These are phyloP conservation scores for Podarcis siculus DNA, from an alignment of 2,797 vertebrate genomes.

Conservation along the genomic window DNA sequence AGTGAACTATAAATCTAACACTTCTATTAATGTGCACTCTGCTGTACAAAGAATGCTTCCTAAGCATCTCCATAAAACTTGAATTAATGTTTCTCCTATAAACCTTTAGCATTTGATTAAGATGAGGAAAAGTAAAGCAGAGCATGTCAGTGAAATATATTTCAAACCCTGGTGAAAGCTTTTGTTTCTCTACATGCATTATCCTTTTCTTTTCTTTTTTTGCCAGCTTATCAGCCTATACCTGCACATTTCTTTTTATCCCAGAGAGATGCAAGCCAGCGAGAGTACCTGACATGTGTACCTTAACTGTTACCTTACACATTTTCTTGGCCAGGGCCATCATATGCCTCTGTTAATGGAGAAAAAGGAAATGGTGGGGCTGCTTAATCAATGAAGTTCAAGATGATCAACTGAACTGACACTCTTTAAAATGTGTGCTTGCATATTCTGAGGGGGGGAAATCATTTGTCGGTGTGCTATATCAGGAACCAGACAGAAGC, in stretches of 20 bases:
- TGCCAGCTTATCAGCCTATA: constrained; percentile 43
- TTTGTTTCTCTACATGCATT: constrained; percentile 40
- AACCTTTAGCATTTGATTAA: constrained; percentile 35
- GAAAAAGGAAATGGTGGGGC: constrained; percentile 43
- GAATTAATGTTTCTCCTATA: constrained; percentile 11
- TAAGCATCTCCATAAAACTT: constrained; percentile 35
- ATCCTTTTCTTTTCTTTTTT: constrained; percentile 21
- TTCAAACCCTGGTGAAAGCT: constrained; percentile 28
- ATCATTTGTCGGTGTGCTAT: constrained; percentile 56
- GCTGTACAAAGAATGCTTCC: not conserved
- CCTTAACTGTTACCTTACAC: constrained; percentile 28
- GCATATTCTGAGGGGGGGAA: constrained; percentile 52
- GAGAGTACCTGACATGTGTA: constrained; percentile 24
- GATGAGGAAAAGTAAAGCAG: constrained; percentile 21
- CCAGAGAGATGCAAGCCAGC: constrained; percentile 4
- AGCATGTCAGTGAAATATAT: not conserved
- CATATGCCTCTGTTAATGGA: constrained; percentile 39
- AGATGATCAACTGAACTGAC: constrained; percentile 38
- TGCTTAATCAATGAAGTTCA: constrained; percentile 30
- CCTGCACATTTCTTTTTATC: constrained; percentile 44
- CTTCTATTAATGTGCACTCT: not conserved
- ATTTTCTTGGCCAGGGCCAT: constrained; percentile 48
- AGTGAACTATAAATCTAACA: constrained; percentile 7
- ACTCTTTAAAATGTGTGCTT: constrained; percentile 56
- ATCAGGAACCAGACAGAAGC: constrained; percentile 44